Conservation (phyloP, 2,888 invertebrate species). For the Helleia helle region DNA sequence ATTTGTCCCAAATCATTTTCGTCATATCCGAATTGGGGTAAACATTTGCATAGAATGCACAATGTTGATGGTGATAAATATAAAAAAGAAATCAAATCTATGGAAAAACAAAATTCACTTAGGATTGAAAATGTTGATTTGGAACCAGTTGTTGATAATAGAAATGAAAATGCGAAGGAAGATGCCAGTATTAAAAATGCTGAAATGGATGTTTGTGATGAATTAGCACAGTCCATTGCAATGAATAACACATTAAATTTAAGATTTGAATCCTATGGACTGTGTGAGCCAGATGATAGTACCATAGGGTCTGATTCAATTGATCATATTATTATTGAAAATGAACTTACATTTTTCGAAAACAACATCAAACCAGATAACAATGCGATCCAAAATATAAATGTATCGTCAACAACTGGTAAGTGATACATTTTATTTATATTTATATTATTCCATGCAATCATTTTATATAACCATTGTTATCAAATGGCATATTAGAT, state of each 20-base stretch:
- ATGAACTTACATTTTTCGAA: slow-evolving; percentile 31
- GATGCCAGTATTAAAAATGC: neutral
- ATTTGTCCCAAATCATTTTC: slow-evolving; percentile 72
- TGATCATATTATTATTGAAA: slow-evolving; percentile 26
- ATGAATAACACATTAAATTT: neutral
- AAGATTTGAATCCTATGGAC: neutral
- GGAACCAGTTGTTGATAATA: slow-evolving; percentile 10
- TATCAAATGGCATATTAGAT: too few species aligned
- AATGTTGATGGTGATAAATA: slow-evolving; percentile 29
- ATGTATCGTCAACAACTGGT: neutral
- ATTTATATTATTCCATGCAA: too few species aligned
- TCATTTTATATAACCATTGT: too few species aligned
- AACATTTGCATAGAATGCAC: slow-evolving; percentile 62
- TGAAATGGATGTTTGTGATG: neutral
- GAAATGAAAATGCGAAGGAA: slow-evolving; percentile 6
- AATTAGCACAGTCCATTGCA: neutral
- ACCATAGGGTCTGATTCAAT: slow-evolving; percentile 35
- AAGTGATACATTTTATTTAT: neutral
- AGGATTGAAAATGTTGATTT: slow-evolving; percentile 7
- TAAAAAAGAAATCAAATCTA: slow-evolving; percentile 18
- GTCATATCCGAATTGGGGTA: slow-evolving; percentile 72
- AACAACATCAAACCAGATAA: slow-evolving; percentile 15
- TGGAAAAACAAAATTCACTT: too few species aligned
- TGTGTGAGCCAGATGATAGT: slow-evolving; percentile 29
- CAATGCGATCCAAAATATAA: slow-evolving; percentile 9